These are phyloP conservation scores for Amiota minor DNA, from an alignment of 2,888 invertebrate genomes.

Conservation along the genomic window DNA sequence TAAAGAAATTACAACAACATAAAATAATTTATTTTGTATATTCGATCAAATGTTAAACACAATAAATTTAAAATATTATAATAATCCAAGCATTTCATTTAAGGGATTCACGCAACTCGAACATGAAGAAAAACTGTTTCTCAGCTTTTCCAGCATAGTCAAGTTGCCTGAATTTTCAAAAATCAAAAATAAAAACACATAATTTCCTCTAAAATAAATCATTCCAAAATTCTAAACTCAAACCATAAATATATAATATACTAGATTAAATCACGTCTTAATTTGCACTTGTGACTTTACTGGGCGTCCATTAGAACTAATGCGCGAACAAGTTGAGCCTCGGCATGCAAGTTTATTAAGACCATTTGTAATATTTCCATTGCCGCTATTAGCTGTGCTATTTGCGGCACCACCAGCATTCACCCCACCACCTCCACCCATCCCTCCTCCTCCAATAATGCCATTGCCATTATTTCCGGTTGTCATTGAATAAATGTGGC, in stretches of 20 bases:
- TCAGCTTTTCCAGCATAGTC: conserved; percentile 40
- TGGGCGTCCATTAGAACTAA: conserved; percentile 40
- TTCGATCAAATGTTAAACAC: conserved; percentile 7
- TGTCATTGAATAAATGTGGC: conserved; percentile 69
- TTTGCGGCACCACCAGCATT: conserved; percentile 15
- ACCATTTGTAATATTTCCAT: conserved; percentile 33
- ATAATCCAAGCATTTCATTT: not conserved
- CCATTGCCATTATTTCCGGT: conserved; percentile 35
- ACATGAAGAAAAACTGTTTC: conserved; percentile 34
- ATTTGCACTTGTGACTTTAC: conserved; percentile 36
- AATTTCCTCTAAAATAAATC: not conserved
- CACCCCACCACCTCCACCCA: conserved; percentile 24
- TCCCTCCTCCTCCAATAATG: not conserved
- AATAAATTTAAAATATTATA: conserved; percentile 15
- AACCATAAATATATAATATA: too few relatives aligned
- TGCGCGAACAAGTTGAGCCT: conserved; percentile 37
- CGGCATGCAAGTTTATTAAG: conserved; percentile 14
- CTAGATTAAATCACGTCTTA: not conserved
- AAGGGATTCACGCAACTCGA: conserved; percentile 53
- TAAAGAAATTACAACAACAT: too few relatives aligned
- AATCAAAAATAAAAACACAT: not conserved
- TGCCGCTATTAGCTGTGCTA: conserved; percentile 33
- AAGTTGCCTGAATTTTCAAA: conserved; percentile 47
- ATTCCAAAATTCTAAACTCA: conserved; percentile 31
- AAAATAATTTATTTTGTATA: too few relatives aligned